Conservation (phyloP, 2,888 invertebrate species). For the Agrilus cyanescens region DNA sequence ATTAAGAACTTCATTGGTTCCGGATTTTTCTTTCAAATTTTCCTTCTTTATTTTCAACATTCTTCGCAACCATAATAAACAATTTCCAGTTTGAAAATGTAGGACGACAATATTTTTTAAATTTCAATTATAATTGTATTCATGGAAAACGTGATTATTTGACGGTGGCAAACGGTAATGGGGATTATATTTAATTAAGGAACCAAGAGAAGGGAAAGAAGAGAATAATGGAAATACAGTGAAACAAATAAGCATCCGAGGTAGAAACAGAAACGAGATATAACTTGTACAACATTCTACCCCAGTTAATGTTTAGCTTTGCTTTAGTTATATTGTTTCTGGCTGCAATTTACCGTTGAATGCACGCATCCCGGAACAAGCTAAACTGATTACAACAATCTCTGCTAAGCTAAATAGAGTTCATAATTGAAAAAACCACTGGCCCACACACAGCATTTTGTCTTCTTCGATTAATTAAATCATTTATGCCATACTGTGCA, state of each 20-base stretch:
- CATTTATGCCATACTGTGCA: too few species aligned
- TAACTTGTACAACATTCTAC: conserved; percentile 29
- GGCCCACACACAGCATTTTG: conserved; percentile 14
- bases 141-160: too few species aligned
- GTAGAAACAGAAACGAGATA: too few species aligned
- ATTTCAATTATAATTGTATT: too few species aligned
- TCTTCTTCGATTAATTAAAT: too few species aligned
- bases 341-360: conserved; percentile 37
- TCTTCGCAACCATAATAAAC: background rate
- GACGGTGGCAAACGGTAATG: too few species aligned
- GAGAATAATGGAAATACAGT: too few species aligned
- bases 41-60: background rate
- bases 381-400: conserved; percentile 41
- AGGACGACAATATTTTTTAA: too few species aligned
- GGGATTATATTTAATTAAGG: too few species aligned
- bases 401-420: conserved; percentile 41
- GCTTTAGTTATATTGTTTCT: conserved; percentile 39
- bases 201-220: too few species aligned
- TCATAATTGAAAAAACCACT: conserved; percentile 40
- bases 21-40: conserved; percentile 4
- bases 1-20: conserved; percentile 5
- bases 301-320: conserved; percentile 40
- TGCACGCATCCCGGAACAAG: conserved; percentile 37
- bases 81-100: background rate
- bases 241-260: too few species aligned